Percentiles rank a stretch among this genome's conserved stretches.
These are phyloP conservation scores for Ariopsis seemanni DNA, from an alignment of 2,113 vertebrate genomes.

Conservation along the genomic window DNA sequence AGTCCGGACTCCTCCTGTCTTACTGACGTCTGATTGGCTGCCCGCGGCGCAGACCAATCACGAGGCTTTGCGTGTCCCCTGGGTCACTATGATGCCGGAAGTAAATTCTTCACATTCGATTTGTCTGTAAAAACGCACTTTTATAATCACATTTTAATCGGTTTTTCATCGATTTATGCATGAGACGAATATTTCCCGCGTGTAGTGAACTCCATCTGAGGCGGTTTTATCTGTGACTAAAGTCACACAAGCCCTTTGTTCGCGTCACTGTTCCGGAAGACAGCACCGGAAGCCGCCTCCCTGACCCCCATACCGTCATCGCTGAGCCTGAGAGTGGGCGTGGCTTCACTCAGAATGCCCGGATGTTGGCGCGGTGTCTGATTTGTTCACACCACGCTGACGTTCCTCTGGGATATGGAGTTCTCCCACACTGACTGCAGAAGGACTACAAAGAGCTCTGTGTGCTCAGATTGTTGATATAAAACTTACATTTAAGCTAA, in stretches of 20 bases:
- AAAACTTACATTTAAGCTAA: too few relatives aligned
- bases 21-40: not conserved
- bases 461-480: not conserved
- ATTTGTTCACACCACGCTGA: not conserved
- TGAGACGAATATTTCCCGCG: not conserved
- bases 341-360: not conserved
- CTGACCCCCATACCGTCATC: too few relatives aligned
- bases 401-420: not conserved
- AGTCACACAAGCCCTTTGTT: too few relatives aligned
- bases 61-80: not conserved
- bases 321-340: too few relatives aligned
- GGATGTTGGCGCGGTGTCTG: not conserved
- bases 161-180: not conserved
- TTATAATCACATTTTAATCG: not conserved
- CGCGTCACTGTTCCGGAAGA: too few relatives aligned
- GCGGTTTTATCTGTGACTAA: not conserved
- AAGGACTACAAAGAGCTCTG: not conserved
- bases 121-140: not conserved
- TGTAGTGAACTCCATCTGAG: not conserved
- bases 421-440: not conserved
- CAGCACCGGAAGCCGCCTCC: too few relatives aligned
- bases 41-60: not conserved
- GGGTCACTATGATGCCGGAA: conserved; percentile 5
- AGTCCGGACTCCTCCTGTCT: not conserved
- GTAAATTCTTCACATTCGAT: not conserved